Percentiles rank a stretch among this genome's conserved stretches.
phyloP scores from a whole-genome alignment of 2,113 vertebrate species.

The Drymodes brunneopygia region DNA sequence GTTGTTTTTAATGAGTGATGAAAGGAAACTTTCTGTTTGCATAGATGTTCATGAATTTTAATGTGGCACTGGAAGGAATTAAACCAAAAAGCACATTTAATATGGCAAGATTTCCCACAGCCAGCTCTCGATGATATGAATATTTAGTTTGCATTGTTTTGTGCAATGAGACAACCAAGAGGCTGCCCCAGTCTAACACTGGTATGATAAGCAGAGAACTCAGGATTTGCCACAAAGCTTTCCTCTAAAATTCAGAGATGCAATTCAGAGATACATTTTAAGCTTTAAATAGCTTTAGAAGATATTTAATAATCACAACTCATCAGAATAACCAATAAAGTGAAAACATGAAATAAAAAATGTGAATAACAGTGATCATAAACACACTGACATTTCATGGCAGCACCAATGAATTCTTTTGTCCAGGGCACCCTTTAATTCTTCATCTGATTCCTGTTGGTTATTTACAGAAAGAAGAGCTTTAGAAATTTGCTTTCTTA shows the following conservation, averaged over 20 bases:
- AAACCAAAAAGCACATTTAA: not conserved
- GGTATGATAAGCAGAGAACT: not conserved
- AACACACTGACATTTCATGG: not conserved
- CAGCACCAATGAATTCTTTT: not conserved
- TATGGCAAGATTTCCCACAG: not conserved
- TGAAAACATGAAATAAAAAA: not conserved
- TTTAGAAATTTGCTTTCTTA: not conserved
- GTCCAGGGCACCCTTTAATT: not conserved
- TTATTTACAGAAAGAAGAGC: not conserved
- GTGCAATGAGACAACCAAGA: not conserved
- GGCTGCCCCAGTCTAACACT: not conserved
- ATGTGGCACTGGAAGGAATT: conserved; percentile 1
- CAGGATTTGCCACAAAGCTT: not conserved
- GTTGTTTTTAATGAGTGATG: conserved; percentile 1
- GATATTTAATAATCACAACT: not conserved
- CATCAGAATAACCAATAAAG: not conserved
- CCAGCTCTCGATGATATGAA: not conserved
- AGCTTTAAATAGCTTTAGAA: not conserved
- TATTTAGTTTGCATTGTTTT: not conserved
- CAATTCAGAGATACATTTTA: not conserved
- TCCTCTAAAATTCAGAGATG: not conserved
- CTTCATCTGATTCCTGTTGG: not conserved
- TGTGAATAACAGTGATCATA: not conserved
- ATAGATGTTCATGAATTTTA: conserved; percentile 19
- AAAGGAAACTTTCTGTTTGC: conserved; percentile 16